phyloP scores from a whole-genome alignment of 2,113 vertebrate species.

The Crotophaga sulcirostris region DNA sequence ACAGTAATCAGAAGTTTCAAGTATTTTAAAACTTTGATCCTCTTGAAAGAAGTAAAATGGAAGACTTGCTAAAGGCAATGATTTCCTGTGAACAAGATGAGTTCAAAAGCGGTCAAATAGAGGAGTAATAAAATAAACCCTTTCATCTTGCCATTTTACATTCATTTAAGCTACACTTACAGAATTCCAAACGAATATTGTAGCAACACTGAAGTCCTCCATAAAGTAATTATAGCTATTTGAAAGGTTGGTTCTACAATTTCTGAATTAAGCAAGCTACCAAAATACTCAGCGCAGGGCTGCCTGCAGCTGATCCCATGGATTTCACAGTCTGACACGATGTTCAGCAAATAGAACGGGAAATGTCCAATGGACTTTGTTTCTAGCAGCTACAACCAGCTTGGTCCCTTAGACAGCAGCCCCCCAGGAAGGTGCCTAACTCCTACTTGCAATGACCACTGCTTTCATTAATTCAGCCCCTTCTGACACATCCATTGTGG shows the following conservation, averaged over 20 bases:
- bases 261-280: slow-evolving; percentile 53
- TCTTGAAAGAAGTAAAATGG: slow-evolving; percentile 55
- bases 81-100: slow-evolving; percentile 6
- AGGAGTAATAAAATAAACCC: slow-evolving; percentile 61
- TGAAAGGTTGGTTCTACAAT: slow-evolving; percentile 42
- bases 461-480: background rate
- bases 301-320: background rate
- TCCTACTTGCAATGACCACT: background rate
- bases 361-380: background rate
- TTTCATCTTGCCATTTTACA: slow-evolving; percentile 68
- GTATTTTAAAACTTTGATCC: slow-evolving; percentile 66
- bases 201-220: slow-evolving; percentile 19
- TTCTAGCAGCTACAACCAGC: background rate
- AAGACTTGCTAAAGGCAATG: slow-evolving; percentile 37
- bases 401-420: background rate
- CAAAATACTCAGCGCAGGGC: background rate
- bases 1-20: slow-evolving; percentile 60
- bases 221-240: slow-evolving; percentile 57
- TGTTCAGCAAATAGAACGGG: background rate
- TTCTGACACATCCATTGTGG: background rate
- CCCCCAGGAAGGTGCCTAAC: background rate
- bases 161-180: slow-evolving; percentile 49
- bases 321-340: background rate
- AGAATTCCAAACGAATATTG: slow-evolving; percentile 33
- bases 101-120: slow-evolving; percentile 57